Percentiles rank a stretch among this genome's conserved stretches.
phyloP scores from a whole-genome alignment of 2,888 invertebrate species.

The Oxytorus armatus region DNA sequence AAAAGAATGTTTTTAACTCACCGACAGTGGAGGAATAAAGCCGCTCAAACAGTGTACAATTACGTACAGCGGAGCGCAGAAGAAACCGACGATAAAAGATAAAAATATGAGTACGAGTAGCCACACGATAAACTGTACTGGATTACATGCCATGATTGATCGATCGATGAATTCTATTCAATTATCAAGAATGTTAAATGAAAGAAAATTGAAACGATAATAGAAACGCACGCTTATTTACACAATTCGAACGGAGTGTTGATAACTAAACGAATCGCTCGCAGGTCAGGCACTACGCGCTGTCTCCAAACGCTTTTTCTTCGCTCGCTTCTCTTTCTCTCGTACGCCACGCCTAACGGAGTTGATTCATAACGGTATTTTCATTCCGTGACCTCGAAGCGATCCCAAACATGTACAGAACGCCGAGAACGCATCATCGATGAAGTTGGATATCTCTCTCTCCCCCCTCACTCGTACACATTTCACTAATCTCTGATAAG shows the following conservation, averaged over 20 bases:
- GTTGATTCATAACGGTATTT: constrained; percentile 68
- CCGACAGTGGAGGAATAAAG: constrained; percentile 89
- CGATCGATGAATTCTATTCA: background rate
- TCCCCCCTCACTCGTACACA: too few species aligned
- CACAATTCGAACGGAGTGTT: constrained; percentile 2
- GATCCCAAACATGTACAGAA: constrained; percentile 25
- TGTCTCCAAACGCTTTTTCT: constrained; percentile 4
- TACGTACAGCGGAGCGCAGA: constrained; percentile 90
- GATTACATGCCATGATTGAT: constrained; percentile 81
- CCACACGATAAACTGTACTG: constrained; percentile 90
- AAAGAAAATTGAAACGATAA: background rate
- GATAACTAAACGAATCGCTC: constrained; percentile 6
- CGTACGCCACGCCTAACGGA: constrained; percentile 54
- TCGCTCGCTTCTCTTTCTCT: constrained; percentile 14
- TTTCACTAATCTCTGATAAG: constrained; percentile 47
- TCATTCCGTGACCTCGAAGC: constrained; percentile 52
- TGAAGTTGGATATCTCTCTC: background rate
- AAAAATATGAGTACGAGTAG: constrained; percentile 89
- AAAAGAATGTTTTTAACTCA: constrained; percentile 85
- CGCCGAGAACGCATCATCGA: constrained; percentile 29
- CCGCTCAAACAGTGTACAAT: constrained; percentile 88
- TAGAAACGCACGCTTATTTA: background rate
- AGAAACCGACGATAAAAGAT: constrained; percentile 88
- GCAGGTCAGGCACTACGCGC: constrained; percentile 13
- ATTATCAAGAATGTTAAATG: background rate